Evolutionary conservation across 2,888 invertebrate genomes (phyloP).

Genomic region (Ormia ochracea): DNA sequence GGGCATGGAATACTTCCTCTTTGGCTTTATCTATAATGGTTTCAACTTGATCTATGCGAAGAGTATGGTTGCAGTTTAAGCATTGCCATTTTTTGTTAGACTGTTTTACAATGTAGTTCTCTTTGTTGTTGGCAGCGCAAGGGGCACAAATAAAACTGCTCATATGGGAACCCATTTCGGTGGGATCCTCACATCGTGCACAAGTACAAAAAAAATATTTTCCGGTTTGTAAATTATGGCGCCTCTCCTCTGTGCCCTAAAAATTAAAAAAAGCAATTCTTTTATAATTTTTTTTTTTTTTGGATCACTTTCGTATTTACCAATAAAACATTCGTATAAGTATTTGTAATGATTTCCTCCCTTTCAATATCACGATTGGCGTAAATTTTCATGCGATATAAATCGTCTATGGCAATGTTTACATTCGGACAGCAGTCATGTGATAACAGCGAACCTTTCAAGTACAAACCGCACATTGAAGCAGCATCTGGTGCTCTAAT

Average conservation of each 20-base stretch:
- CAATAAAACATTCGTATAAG: slow-evolving; percentile 84
- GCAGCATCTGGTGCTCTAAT: slow-evolving; percentile 78
- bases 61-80: slow-evolving; percentile 66
- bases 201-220: slow-evolving; percentile 88
- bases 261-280: slow-evolving; percentile 50
- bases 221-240: slow-evolving; percentile 81
- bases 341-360: slow-evolving; percentile 81
- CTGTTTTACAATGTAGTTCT: slow-evolving; percentile 53
- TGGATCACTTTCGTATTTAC: no score
- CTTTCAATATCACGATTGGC: slow-evolving; percentile 81
- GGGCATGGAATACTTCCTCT: slow-evolving; percentile 76
- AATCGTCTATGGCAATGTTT: slow-evolving; percentile 83
- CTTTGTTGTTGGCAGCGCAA: slow-evolving; percentile 63
- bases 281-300: background rate
- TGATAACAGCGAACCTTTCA: slow-evolving; percentile 83
- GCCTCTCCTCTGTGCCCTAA: slow-evolving; percentile 84
- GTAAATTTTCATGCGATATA: slow-evolving; percentile 82
- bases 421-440: slow-evolving; percentile 86
- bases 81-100: slow-evolving; percentile 69
- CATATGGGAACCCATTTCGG: slow-evolving; percentile 84
- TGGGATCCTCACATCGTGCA: slow-evolving; percentile 82
- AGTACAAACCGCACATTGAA: slow-evolving; percentile 82
- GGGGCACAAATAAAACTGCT: slow-evolving; percentile 77
- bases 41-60: slow-evolving; percentile 76
- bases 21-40: slow-evolving; percentile 77